These are phyloP conservation scores for Campylomormyrus numenius DNA, from an alignment of 2,113 vertebrate genomes.

Conservation along the genomic window DNA sequence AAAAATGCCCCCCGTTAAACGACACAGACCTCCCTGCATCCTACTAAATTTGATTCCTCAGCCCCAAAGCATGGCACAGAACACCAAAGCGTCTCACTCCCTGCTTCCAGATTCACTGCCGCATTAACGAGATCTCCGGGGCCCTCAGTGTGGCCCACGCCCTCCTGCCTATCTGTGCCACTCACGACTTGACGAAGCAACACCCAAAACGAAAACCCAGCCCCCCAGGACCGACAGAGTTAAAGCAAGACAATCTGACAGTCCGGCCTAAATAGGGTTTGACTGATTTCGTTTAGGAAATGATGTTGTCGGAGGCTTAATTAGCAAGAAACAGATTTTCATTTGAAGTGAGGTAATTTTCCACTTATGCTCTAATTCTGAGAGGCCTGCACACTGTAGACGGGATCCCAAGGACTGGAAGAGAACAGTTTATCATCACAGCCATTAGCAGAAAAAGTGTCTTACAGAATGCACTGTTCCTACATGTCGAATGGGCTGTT, in stretches of 20 bases:
- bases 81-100: background rate
- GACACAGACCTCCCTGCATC: background rate
- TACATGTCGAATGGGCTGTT: background rate
- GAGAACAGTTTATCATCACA: background rate
- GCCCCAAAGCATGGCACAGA: background rate
- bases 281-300: background rate
- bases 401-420: background rate
- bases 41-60: background rate
- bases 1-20: slow-evolving; percentile 2
- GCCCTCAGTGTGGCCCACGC: background rate
- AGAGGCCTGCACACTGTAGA: background rate
- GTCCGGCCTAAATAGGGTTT: background rate
- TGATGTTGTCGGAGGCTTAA: background rate
- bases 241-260: background rate
- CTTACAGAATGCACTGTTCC: background rate
- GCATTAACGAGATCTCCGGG: background rate
- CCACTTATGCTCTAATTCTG: background rate
- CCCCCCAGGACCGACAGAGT: background rate
- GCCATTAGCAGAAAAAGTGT: background rate
- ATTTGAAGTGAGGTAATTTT: background rate
- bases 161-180: background rate
- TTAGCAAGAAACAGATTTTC: background rate
- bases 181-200: background rate
- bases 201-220: background rate
- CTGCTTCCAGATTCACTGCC: background rate